Evolutionary conservation across 2,113 vertebrate genomes (phyloP).

Genomic region (Tautogolabrus adspersus): DNA sequence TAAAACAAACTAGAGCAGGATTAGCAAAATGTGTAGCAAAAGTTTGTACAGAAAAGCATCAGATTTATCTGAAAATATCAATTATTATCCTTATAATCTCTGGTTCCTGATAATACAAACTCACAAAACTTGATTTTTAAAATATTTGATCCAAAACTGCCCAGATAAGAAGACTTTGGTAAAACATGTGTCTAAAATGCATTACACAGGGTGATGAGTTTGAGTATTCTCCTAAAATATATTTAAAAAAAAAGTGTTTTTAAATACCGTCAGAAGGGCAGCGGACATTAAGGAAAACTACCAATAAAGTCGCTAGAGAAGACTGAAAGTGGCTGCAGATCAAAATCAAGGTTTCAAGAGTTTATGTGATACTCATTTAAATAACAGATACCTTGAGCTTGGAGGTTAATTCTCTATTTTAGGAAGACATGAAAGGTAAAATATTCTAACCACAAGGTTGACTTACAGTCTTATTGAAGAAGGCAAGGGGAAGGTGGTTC

Average conservation of each 20-base stretch:
- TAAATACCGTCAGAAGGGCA: neutral
- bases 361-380: neutral
- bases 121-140: neutral
- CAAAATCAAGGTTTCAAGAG: neutral
- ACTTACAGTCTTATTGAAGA: neutral
- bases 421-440: neutral
- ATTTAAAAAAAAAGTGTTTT: no score
- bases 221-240: no score
- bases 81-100: neutral
- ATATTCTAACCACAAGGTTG: conserved; percentile 21
- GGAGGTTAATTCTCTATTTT: conserved; percentile 4
- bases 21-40: neutral
- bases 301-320: no score
- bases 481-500: neutral
- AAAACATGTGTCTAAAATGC: no score
- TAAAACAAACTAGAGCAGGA: neutral
- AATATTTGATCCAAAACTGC: neutral
- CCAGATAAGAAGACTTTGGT: no score
- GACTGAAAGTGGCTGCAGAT: neutral
- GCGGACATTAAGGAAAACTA: neutral
- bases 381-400: neutral
- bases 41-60: neutral
- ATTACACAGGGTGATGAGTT: neutral
- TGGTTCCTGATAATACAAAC: no score
- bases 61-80: neutral